Conservation (phyloP, 2,888 invertebrate genomes). For the Lordiphosa andalusiaca region DNA sequence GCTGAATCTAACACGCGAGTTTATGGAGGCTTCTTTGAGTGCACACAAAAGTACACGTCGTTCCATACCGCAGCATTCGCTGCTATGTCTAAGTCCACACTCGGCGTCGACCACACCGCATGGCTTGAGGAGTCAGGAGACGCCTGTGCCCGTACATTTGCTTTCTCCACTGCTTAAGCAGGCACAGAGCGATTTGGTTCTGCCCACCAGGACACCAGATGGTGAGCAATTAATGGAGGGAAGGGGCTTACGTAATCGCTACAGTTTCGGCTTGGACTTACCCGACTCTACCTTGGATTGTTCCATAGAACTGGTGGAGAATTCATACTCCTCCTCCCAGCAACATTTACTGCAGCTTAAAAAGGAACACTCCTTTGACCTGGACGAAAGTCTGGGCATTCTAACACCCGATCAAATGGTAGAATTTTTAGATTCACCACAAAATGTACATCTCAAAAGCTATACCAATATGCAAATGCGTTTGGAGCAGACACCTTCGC, state of each 20-base stretch:
- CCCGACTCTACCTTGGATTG: constrained; percentile 79
- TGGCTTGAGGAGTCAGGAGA: constrained; percentile 40
- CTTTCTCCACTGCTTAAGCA: constrained; percentile 63
- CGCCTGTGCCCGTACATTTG: constrained; percentile 56
- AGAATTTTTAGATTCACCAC: constrained; percentile 83
- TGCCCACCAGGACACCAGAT: constrained; percentile 76
- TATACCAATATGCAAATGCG: constrained; percentile 76
- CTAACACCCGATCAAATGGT: constrained; percentile 95
- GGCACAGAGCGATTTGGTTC: constrained; percentile 69
- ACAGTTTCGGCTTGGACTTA: constrained; percentile 79
- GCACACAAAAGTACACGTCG: constrained; percentile 26
- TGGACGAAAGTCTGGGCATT: constrained; percentile 91
- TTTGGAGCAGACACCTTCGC: constrained; percentile 90
- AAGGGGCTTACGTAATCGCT: constrained; percentile 53
- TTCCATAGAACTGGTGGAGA: constrained; percentile 79
- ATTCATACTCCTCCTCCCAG: constrained; percentile 75
- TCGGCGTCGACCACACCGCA: constrained; percentile 66
- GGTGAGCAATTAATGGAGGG: constrained; percentile 18
- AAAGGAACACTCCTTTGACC: constrained; percentile 90
- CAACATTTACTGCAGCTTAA: constrained; percentile 66
- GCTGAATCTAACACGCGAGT: constrained; percentile 75
- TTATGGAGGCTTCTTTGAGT: constrained; percentile 54
- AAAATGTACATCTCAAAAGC: constrained; percentile 81
- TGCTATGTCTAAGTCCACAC: constrained; percentile 75
- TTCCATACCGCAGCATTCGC: constrained; percentile 38